Evolutionary conservation across 2,113 vertebrate genomes (phyloP).

Genomic region (Plestiodon gilberti): DNA sequence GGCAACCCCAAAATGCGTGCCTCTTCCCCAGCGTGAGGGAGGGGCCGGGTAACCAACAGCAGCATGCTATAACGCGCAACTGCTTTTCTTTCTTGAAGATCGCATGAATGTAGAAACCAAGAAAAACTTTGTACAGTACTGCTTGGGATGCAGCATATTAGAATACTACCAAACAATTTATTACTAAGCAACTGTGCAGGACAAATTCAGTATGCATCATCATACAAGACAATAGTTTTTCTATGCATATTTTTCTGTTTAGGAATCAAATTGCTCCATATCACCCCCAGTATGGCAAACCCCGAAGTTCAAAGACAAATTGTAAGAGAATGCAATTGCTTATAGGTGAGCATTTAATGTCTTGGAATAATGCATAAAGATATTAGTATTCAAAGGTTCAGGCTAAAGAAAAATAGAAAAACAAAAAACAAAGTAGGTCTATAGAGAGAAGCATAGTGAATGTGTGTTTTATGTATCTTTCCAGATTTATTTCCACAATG

Average conservation of each 20-base stretch:
- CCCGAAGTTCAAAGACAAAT: neutral
- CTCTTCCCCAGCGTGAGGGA: too few relatives aligned
- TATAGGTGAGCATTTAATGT: neutral
- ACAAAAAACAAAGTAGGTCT: neutral
- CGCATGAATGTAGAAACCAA: neutral
- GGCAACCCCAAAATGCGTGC: too few relatives aligned
- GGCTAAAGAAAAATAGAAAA: neutral
- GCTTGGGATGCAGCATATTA: neutral
- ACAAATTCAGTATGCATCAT: neutral
- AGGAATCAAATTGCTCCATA: neutral
- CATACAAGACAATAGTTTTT: neutral
- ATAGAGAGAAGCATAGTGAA: neutral
- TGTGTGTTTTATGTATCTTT: neutral
- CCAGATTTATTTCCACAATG: neutral
- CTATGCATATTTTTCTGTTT: neutral
- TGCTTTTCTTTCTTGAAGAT: neutral
- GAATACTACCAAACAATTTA: neutral
- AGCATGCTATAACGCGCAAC: too few relatives aligned
- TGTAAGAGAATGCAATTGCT: conserved; percentile 4
- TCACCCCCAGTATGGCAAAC: neutral
- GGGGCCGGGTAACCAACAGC: too few relatives aligned
- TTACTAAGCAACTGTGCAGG: neutral
- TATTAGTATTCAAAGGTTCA: neutral
- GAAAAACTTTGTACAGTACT: neutral
- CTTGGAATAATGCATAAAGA: neutral